Conservation (phyloP, 2,888 invertebrate genomes). For the Cotesia congregata region DNA sequence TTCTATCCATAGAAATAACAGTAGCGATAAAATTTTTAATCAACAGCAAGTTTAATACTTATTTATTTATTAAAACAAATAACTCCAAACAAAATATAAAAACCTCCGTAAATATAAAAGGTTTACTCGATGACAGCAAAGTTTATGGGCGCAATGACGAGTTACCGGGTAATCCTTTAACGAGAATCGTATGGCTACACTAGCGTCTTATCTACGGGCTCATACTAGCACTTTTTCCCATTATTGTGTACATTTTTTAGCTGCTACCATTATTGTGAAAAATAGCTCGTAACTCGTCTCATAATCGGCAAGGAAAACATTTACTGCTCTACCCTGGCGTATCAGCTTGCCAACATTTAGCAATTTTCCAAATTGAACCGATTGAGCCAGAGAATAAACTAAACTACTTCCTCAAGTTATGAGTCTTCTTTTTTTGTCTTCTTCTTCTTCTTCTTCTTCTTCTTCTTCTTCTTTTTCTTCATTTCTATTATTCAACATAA, state of each 20-base stretch:
- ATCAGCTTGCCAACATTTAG: conserved; percentile 44
- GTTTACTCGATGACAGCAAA: not conserved
- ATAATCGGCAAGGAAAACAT: conserved; percentile 43
- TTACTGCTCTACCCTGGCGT: conserved; percentile 50
- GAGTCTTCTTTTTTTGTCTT: too few species aligned
- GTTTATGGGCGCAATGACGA: not conserved
- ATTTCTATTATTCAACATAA: too few species aligned
- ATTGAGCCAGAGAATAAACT: conserved; percentile 32
- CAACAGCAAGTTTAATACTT: too few species aligned
- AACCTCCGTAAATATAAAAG: not conserved
- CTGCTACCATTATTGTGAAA: conserved; percentile 43
- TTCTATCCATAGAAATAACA: too few species aligned
- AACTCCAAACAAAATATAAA: not conserved
- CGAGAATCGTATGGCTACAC: conserved; percentile 1
- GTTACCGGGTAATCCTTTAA: not conserved
- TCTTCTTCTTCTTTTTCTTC: too few species aligned
- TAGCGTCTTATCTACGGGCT: not conserved
- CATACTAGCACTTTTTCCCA: conserved; percentile 39
- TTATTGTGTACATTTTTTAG: conserved; percentile 3
- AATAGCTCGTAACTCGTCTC: conserved; percentile 47
- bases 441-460: too few species aligned
- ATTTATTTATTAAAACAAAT: not conserved
- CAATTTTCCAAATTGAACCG: conserved; percentile 61
- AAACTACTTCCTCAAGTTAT: conserved; percentile 58
- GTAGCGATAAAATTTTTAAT: too few species aligned